Evolutionary conservation across 2,113 vertebrate species (phyloP).

Genomic region (Dasyornis broadbenti): DNA sequence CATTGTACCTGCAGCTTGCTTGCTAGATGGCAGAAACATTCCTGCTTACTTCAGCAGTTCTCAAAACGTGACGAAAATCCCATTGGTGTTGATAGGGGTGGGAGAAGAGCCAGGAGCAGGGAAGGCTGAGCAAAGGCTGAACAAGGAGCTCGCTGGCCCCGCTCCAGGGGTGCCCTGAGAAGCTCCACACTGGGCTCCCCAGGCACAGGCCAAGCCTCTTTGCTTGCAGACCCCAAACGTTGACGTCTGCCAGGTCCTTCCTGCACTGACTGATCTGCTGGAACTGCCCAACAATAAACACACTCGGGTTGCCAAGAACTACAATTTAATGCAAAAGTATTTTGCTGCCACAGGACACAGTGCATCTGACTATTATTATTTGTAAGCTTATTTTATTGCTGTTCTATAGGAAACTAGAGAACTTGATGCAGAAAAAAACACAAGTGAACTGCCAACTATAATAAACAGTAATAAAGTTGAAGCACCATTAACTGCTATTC

Average conservation of each 20-base stretch:
- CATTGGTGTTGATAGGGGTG: background rate
- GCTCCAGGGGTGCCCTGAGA: background rate
- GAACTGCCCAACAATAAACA: background rate
- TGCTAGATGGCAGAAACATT: background rate
- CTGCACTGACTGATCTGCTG: background rate
- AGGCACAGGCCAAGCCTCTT: background rate
- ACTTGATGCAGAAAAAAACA: background rate
- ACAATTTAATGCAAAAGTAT: background rate
- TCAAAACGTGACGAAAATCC: background rate
- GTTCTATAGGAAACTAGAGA: constrained; percentile 38
- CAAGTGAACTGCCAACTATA: constrained; percentile 38
- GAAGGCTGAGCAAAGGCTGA: background rate
- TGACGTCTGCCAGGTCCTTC: background rate
- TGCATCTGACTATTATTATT: constrained; percentile 38
- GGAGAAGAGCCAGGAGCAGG: background rate
- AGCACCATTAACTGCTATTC: constrained; percentile 60
- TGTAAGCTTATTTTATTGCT: constrained; percentile 39
- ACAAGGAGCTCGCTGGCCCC: background rate
- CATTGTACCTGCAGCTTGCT: background rate
- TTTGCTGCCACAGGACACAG: constrained; percentile 8
- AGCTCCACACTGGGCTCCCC: background rate
- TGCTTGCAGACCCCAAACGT: background rate
- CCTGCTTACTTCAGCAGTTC: background rate
- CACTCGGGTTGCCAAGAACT: background rate
- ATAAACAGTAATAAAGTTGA: constrained; percentile 62